Base-by-base conservation (phyloP, 2,888 invertebrate species). In the Pyrrhopygopsis socrates region DNA sequence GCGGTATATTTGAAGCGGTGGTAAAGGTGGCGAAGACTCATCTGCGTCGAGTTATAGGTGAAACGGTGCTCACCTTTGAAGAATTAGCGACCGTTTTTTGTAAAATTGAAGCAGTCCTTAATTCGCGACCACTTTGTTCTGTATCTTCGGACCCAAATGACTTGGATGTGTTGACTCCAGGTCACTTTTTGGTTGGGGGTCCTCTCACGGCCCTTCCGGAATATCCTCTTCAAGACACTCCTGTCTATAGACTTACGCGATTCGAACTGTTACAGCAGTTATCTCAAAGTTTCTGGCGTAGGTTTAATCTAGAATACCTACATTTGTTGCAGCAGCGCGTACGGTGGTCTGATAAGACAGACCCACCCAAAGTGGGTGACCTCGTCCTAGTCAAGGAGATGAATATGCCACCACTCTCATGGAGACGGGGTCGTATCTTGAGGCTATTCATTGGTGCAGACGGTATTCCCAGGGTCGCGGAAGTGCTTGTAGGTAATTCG, bases 241-340 rank as follows among this genome's bases (percentile, higher is more conserved):
- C 88, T 2, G 27, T 18, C 29, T 45, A 50, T 29, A 50, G 85
- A 11, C 81, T 91, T 5, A 65, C 75, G 15, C 86, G 90, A 11
- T 91, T 89, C 84, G 80, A 92, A 63, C 70, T 79, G n/a, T 54
- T 92, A 13, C 89, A 92, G 70, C 82, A 88, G 29, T 67, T 85
- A 2, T 80, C 85, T 20, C 88, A 86, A 60, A 79, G 81, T 24
- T 89, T 92, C 65, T 92, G 92, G 92, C 73, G 77, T n/a, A 50
- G 83, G 18, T 92, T 90, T 90, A 73, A 60, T 20, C 45, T 65
- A 24, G 89, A 92, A 20, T 92, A 90, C 67, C 41, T 92, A 34
- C 90, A 92, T 45, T 88, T 85, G 15, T 68, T 92, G 27, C 91
- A 91, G 76, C 71, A 71, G 50, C 81, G 88, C 58, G 73, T 75